Base-by-base conservation (phyloP, 1,140 invertebrate species). In the Sesamia nonagrioides region DNA sequence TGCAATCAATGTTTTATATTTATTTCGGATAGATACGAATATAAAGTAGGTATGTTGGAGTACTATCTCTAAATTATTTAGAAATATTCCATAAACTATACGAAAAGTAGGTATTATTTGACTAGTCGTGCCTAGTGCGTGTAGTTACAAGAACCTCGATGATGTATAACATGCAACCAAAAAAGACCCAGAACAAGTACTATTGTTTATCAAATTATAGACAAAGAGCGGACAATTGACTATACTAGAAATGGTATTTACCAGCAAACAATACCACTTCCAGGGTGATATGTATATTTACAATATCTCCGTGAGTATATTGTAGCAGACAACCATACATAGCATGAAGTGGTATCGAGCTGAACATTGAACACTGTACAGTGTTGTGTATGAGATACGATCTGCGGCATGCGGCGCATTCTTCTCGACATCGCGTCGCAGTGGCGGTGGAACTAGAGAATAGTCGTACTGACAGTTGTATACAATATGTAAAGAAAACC, bases 341-440 rank as follows among this genome's bases (percentile, higher is more conserved):
- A 56, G 17, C 21, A 6, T 18, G 52, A 11, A 17, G 17, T 21
- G 5, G 52, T 21, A 56, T 21, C 17, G 18, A 6, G 5, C 9
- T 56, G 17, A 21, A 27, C 52, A 21, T 1, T 56, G 52, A 48
- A 48, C 45, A 21, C 52, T 8, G 52, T 3, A 1, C 18, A 56
- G 1, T 56, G 9, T 3, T 3, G 7, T 7, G 3, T 37, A 7
- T 48, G 8, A 48, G 11, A 56, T 56, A 56, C 6, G 17, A 21
- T 56, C 52, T 7, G 50, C 50, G 50, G 50, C 50, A n/a, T 37
- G 52, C 15, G 50, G 50, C 18, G 52, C 52, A 27, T 56, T 56
- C 52, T 21, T 27, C 21, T 18, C 52, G 50, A 13, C 50, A n/a
- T 1, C 50, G 50, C 13, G 1, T 17, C 4, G 1, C 4, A 18